Percentiles rank a stretch among this genome's conserved stretches.
Evolutionary conservation across 2,888 invertebrate genomes (phyloP).

Genomic region (Odontocolon sp.): DNA sequence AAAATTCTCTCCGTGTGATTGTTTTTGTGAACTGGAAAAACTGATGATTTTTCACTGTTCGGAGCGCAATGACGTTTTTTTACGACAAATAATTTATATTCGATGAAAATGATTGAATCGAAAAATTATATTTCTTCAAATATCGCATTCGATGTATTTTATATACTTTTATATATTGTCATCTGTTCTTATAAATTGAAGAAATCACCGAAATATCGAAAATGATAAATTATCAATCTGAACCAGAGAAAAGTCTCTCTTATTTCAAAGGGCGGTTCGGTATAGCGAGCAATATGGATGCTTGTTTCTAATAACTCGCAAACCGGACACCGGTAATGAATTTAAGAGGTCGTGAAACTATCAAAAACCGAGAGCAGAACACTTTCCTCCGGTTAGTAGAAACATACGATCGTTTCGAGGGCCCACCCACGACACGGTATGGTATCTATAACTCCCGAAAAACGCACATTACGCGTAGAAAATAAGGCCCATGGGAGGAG

Average conservation of each 20-base stretch:
- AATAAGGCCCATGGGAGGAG: background rate
- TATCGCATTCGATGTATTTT: too few relatives aligned
- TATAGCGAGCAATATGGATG: conserved; percentile 1
- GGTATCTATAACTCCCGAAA: conserved; percentile 36
- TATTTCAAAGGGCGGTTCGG: conserved; percentile 47
- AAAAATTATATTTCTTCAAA: too few relatives aligned
- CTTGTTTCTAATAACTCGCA: background rate
- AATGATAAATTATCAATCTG: conserved; percentile 32
- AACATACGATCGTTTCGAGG: conserved; percentile 8
- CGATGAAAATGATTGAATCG: too few relatives aligned
- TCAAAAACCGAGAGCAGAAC: conserved; percentile 53
- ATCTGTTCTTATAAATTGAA: too few relatives aligned
- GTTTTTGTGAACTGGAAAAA: too few relatives aligned
- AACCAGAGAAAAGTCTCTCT: background rate
- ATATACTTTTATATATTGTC: too few relatives aligned
- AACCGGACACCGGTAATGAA: conserved; percentile 62
- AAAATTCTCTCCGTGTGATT: too few relatives aligned
- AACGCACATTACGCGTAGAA: conserved; percentile 1
- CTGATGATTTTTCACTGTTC: too few relatives aligned
- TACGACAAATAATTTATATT: too few relatives aligned
- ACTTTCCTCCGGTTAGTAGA: conserved; percentile 29
- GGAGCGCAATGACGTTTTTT: too few relatives aligned
- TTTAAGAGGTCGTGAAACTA: conserved; percentile 63
- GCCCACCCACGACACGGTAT: conserved; percentile 66
- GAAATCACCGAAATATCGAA: too few relatives aligned